These are phyloP conservation scores for Pangasius djambal DNA, from an alignment of 2,797 vertebrate genomes.

Conservation along the genomic window DNA sequence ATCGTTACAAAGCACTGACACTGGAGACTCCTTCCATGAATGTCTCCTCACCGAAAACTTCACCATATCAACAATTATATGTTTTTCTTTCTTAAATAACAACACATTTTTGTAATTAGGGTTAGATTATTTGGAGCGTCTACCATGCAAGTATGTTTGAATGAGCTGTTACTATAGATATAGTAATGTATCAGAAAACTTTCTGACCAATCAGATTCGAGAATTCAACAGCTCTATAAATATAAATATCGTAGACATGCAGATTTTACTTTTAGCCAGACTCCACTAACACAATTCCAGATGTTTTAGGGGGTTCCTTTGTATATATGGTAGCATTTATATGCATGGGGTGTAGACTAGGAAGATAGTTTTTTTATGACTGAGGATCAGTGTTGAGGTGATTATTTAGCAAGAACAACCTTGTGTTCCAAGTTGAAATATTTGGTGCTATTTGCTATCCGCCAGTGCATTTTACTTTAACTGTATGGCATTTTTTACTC, in stretches of 20 bases:
- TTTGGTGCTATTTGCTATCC: constrained; percentile 32
- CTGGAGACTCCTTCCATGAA: background rate
- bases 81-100: background rate
- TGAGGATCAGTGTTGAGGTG: background rate
- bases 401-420: background rate
- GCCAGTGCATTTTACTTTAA: background rate
- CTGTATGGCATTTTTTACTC: background rate
- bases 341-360: constrained; percentile 79
- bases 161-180: background rate
- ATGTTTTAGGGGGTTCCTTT: constrained; percentile 57
- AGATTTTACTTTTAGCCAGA: background rate
- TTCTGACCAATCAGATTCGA: background rate
- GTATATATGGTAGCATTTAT: constrained; percentile 63
- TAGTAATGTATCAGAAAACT: no score
- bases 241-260: background rate
- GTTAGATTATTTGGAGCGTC: background rate
- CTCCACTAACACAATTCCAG: background rate
- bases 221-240: background rate
- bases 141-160: background rate
- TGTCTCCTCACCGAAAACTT: background rate
- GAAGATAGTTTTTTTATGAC: constrained; percentile 64
- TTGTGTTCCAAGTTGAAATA: background rate
- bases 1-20: background rate
- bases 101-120: background rate
- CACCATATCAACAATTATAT: background rate